Conservation (phyloP, 2,113 vertebrate species). For the Albula glossodonta region DNA sequence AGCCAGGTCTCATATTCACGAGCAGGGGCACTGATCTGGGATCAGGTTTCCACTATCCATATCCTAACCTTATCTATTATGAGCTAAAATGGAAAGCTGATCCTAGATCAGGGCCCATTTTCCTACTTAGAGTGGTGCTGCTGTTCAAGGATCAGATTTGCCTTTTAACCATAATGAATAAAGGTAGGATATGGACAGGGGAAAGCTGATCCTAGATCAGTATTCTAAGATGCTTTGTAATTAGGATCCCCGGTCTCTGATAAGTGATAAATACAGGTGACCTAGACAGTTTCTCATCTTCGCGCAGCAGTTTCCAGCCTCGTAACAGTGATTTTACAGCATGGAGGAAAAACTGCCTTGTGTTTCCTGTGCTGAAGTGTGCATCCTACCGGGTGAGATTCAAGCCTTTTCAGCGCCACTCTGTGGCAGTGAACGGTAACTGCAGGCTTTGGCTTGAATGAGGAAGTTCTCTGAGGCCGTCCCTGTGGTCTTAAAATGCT, state of each 20-base stretch:
- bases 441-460: neutral
- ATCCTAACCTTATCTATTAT: no score
- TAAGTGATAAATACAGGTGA: neutral
- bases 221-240: conserved; percentile 1
- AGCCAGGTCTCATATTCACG: no score
- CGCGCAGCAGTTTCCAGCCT: neutral
- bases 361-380: neutral
- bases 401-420: conserved; percentile 41
- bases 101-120: no score
- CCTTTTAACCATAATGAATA: no score
- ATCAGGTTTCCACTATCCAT: no score
- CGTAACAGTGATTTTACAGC: neutral
- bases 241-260: no score
- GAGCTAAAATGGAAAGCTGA: no score
- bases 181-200: no score
- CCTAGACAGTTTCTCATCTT: neutral
- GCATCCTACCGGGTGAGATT: neutral
- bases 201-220: no score
- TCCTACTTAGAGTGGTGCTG: no score
- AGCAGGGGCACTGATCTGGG: no score
- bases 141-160: no score
- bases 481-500: neutral
- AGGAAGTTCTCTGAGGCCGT: neutral
- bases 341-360: conserved; percentile 2
- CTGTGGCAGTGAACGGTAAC: conserved; percentile 29